These are phyloP conservation scores for Turritopsis rubra DNA, from an alignment of 30 jellyfish, hydroid and myxozoan species.

Conservation along the genomic window DNA sequence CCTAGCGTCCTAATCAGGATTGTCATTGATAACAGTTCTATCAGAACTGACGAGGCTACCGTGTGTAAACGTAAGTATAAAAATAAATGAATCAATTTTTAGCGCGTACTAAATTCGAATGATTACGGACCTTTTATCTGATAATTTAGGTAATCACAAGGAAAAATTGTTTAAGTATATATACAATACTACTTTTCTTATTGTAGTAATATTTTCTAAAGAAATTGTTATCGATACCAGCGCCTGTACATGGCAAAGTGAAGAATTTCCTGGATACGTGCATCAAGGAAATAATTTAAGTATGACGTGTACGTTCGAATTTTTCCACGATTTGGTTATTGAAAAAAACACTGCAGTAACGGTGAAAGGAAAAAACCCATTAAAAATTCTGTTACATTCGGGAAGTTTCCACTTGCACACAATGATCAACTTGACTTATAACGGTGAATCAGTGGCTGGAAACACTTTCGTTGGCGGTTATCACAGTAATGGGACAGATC, in stretches of 20 bases:
- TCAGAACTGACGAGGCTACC: no score
- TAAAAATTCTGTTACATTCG: conserved; percentile 16
- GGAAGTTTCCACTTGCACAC: conserved; percentile 33
- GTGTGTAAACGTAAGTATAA: no score
- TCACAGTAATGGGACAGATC: not conserved
- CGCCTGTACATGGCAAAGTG: not conserved
- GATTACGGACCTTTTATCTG: no score
- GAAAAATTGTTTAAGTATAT: no score
- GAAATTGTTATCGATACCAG: not conserved
- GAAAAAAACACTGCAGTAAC: not conserved
- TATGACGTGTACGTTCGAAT: not conserved
- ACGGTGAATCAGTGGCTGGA: not conserved
- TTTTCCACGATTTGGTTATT: not conserved
- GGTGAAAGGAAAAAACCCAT: conserved; percentile 24
- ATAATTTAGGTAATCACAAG: no score
- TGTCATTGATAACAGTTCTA: no score
- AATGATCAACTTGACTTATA: conserved; percentile 8
- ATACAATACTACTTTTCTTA: not conserved
- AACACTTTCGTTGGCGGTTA: conserved; percentile 47
- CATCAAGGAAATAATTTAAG: not conserved
- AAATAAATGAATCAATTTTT: no score
- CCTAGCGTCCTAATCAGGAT: no score
- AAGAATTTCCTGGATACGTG: not conserved
- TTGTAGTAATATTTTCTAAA: not conserved
- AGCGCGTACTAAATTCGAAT: no score